Evolutionary conservation across 2,797 vertebrate species (phyloP), one percentile per base, ranked within the genome.

Genomic region (Danio tinwini): DNA sequence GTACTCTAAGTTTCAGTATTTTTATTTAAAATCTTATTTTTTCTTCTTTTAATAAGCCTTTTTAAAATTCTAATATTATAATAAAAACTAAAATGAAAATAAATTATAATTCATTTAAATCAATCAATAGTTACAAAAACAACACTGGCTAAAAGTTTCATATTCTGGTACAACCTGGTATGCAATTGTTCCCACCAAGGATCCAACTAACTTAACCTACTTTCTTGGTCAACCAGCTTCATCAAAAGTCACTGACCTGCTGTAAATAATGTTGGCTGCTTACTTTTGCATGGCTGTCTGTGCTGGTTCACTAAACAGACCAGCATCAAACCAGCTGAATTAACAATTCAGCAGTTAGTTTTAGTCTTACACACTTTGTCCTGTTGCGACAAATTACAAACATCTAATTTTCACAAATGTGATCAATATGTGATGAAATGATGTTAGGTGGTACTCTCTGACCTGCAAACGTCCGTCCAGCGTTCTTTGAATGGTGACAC

Each of bases 401-500:
- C 6, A 0, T 52, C 37, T 70, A 16, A 13, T 53, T 70, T 12
- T 42, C 1, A 52, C 39, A 55, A 8, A 4, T 13, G 52, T 70
- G 39, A 56, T 58, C 56, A 11, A 21, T 42, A 21, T 16, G 5
- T 19, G 9, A 29, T 29, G 29, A 29, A n/a, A 19, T 13, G n/a
- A 55, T 42, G 14, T 71, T 29, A 9, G 14, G 14, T n/a, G 11
- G 5, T 8, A 53, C 37, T 29, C 53, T 45, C 53, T 72, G 89
- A 96, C 95, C 94, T 96, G 95, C 73, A 95, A 92, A 61, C 95
- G 87, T 3, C 95, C 95, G 0, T 96, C 95, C 82, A 96, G 83
- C 0, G 95, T 96, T 85, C 95, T 93, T 88, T 95, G 95, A 84
- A 96, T 95, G 83, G 95, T 96, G 50, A 96, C 95, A 0, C 95